Evolutionary conservation across 2,113 vertebrate species (phyloP).

Genomic region (Spermophilus dauricus): DNA sequence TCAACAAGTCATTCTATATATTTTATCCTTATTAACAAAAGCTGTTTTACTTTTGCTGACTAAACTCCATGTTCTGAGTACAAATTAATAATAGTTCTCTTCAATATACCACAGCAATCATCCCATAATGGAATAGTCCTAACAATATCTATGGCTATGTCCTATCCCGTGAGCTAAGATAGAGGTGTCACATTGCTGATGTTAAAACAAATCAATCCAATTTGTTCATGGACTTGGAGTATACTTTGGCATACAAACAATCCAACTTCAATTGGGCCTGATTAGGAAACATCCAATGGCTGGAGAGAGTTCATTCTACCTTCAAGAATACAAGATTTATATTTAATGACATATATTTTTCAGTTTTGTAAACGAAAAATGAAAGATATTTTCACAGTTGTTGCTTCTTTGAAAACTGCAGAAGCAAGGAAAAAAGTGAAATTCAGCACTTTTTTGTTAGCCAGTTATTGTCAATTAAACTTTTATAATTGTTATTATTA

Average conservation of each 20-base stretch:
- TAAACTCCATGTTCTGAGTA: background rate
- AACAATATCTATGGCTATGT: background rate
- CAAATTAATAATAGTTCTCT: background rate
- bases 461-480: background rate
- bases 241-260: background rate
- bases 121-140: background rate
- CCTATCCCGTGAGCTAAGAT: background rate
- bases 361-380: background rate
- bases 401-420: background rate
- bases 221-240: background rate
- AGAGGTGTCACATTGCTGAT: background rate
- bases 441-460: background rate
- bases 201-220: slow-evolving; percentile 28
- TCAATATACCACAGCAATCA: background rate
- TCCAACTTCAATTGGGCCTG: background rate
- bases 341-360: background rate
- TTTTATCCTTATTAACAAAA: slow-evolving; percentile 21
- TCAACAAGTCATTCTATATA: background rate
- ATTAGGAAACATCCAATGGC: background rate
- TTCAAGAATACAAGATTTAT: background rate
- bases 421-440: background rate
- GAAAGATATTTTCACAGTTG: background rate
- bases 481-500: background rate
- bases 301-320: background rate
- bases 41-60: background rate